Conservation (phyloP, 2,797 vertebrate genomes). For the Phataginus tricuspis region DNA sequence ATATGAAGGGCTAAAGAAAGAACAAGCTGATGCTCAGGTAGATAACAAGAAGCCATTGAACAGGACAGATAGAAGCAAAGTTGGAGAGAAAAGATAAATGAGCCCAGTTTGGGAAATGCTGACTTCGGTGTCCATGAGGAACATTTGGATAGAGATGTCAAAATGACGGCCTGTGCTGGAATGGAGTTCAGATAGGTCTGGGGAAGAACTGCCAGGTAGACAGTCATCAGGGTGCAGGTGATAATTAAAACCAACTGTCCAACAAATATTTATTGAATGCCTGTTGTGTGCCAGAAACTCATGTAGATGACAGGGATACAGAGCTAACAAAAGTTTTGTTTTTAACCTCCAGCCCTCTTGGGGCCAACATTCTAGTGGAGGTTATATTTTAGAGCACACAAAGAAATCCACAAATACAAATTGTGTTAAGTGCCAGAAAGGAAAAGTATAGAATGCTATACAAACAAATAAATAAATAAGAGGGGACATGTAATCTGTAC, state of each 20-base stretch:
- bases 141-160: not conserved
- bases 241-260: slow-evolving; percentile 29
- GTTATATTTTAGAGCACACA: not conserved
- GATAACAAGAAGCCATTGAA: not conserved
- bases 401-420: not conserved
- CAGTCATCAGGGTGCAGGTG: not conserved
- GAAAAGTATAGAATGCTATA: not conserved
- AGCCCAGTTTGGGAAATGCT: slow-evolving; percentile 50
- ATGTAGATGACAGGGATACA: not conserved
- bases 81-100: slow-evolving; percentile 9
- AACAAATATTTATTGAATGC: slow-evolving; percentile 44
- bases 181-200: not conserved
- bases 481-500: not conserved
- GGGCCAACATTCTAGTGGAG: not conserved
- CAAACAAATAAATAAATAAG: not conserved
- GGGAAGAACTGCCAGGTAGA: not conserved
- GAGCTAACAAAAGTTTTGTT: not conserved
- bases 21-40: not conserved
- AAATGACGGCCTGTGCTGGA: not conserved
- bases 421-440: not conserved
- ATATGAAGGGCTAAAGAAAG: not conserved
- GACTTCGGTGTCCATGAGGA: not conserved
- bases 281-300: slow-evolving; percentile 2
- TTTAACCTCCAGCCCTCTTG: not conserved
- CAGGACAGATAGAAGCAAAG: not conserved